Base-by-base conservation (phyloP, 2,888 invertebrate genomes). In the Melanostoma mellinum region DNA sequence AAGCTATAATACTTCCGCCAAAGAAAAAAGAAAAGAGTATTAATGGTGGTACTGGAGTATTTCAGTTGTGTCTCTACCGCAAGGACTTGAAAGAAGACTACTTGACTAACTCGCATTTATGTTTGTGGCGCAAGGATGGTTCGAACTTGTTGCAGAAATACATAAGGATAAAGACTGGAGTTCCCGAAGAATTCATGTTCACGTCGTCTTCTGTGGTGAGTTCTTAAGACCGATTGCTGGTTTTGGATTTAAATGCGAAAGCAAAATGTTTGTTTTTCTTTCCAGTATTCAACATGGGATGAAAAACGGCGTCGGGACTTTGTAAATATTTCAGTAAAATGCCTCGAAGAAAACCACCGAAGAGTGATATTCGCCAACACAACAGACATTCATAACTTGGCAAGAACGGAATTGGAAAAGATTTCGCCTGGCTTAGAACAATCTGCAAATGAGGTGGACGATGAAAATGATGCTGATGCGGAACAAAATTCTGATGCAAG, bases 251-350 rank as follows among this genome's bases (percentile, higher is more conserved):
- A 20, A 38, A 6, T 9, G 3, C 46, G 5, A 32, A 4, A 8
- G 36, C 4, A n/a, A 6, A 30, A 20, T 50, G 32, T 6, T 9
- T 35, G 10, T n/a, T 53, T 35, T 9, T 53, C 8, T 33, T 86
- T 86, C 30, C 52, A 91, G 91, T 91, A 91, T 52, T 91, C 91
- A 60, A 91, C 91, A 78, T 91, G 91, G 89, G 91, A 91, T 86
- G 91, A 91, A 38, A 88, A 90, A 76, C 88, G 91, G 3, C 87
- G 89, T 63, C 87, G 87, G 30, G 91, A 91, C 65, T 91, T 90
- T 56, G 87, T 89, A n/a, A 87, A 86, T 53, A 88, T 91, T 1
- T 88, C 89, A 80, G 91, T 90, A 3, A 90, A 89, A 78, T 89
- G 89, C 10, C 77, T 90, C 78, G 86, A 86, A 84, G 36, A 87